Evolutionary conservation across 1,140 invertebrate species (phyloP).

Genomic region (Anadara kagoshimensis): DNA sequence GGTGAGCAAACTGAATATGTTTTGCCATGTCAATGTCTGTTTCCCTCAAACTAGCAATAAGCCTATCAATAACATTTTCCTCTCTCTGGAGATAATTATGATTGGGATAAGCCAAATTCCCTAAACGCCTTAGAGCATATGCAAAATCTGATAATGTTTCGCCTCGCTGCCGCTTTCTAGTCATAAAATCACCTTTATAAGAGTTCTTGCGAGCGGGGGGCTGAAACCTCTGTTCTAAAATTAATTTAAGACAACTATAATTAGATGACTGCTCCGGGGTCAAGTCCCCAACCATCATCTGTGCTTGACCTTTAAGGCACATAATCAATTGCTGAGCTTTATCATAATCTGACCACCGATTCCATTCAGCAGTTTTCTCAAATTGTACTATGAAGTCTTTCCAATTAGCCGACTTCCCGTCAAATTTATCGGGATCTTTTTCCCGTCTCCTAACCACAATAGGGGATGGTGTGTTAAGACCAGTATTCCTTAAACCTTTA

Average conservation of each 20-base stretch:
- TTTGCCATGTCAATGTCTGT: background rate
- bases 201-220: background rate
- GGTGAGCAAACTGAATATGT: slow-evolving; percentile 23
- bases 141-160: slow-evolving; percentile 15
- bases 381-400: slow-evolving; percentile 17
- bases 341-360: background rate
- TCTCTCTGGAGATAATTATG: background rate
- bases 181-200: slow-evolving; percentile 21
- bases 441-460: too few relatives aligned
- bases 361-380: slow-evolving; percentile 11
- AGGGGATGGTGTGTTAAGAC: too few relatives aligned
- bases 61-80: background rate
- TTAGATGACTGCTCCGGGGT: background rate
- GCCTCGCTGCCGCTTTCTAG: slow-evolving; percentile 2
- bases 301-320: slow-evolving; percentile 12
- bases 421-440: too few relatives aligned
- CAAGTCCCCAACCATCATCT: slow-evolving; percentile 7
- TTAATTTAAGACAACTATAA: background rate
- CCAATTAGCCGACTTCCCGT: slow-evolving; percentile 14
- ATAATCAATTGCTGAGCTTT: slow-evolving; percentile 16
- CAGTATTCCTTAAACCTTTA: too few relatives aligned
- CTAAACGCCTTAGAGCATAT: slow-evolving; percentile 9
- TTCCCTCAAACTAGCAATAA: background rate
- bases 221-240: slow-evolving; percentile 14
- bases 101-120: slow-evolving; percentile 1